Conservation (phyloP, 2,888 invertebrate species). For the Orgyia antiqua region DNA sequence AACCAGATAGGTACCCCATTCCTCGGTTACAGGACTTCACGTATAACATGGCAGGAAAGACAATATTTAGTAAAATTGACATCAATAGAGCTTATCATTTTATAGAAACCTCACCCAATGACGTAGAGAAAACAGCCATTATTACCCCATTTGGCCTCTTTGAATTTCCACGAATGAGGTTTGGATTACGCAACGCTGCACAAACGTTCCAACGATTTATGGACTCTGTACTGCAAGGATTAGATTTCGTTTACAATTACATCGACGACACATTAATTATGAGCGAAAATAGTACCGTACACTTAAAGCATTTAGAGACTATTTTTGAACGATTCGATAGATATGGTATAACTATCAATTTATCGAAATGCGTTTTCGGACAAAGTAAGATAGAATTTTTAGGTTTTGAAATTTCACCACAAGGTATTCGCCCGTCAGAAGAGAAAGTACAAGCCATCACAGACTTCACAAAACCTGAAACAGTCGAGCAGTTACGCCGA, state of each 20-base stretch:
- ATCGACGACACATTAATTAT: conserved; percentile 4
- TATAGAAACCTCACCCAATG: neutral
- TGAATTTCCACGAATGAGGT: conserved; percentile 4
- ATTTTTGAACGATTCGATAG: conserved; percentile 3
- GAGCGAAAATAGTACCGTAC: neutral
- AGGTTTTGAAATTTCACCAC: neutral
- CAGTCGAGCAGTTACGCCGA: conserved; percentile 1
- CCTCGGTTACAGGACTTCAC: conserved; percentile 4
- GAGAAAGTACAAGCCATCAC: neutral
- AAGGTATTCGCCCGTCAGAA: neutral
- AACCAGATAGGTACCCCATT: conserved; percentile 24
- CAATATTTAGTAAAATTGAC: neutral
- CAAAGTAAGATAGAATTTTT: neutral
- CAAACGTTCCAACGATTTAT: conserved; percentile 7
- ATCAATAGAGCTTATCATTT: conserved; percentile 4
- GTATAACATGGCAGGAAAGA: neutral
- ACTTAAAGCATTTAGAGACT: conserved; percentile 2
- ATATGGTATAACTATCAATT: conserved; percentile 2
- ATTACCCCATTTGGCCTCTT: conserved; percentile 5
- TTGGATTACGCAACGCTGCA: conserved; percentile 4
- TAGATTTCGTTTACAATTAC: conserved; percentile 1
- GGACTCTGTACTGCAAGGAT: conserved; percentile 1
- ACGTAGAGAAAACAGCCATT: conserved; percentile 7
- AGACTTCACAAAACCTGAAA: conserved; percentile 1
- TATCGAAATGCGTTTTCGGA: conserved; percentile 1